A percentile compares a stretch with the other conserved stretches of the same genome.
Conservation (phyloP, 2,113 vertebrate species). For the Dromaius novaehollandiae region DNA sequence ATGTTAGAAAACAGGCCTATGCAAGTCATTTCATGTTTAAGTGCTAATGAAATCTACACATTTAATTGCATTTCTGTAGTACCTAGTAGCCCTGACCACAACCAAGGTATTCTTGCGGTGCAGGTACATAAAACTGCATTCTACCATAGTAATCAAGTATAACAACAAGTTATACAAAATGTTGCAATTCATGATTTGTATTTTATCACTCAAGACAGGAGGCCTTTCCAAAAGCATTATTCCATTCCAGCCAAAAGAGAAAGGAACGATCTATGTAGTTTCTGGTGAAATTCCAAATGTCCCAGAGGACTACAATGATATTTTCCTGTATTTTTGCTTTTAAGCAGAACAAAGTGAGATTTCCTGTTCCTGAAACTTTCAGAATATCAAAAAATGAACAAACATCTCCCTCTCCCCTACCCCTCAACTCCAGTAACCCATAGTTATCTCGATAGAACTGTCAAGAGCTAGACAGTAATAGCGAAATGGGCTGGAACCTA, state of each 20-base stretch:
- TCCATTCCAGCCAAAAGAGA: not conserved
- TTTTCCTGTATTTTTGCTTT: not conserved
- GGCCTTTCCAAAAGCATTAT: not conserved
- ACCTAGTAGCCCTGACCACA: not conserved
- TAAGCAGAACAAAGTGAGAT: not conserved
- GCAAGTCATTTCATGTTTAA: not conserved
- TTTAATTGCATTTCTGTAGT: not conserved
- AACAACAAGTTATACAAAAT: not conserved
- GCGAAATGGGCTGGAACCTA: not conserved
- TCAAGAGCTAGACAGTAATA: not conserved
- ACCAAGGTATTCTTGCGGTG: not conserved
- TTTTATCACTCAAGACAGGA: not conserved
- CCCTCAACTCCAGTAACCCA: too few relatives aligned
- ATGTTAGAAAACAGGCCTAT: not conserved
- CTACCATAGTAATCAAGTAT: not conserved
- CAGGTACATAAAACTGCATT: rapidly evolving
- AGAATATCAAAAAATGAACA: not conserved
- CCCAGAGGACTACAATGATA: not conserved
- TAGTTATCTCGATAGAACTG: not conserved
- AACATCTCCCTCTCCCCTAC: not conserved
- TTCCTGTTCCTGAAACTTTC: not conserved
- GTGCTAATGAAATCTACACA: not conserved
- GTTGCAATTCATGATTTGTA: not conserved
- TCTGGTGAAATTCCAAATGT: not conserved
- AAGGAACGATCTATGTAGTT: not conserved